phyloP scores from a whole-genome alignment of 2,113 vertebrate genomes.

The Penelope pileata region DNA sequence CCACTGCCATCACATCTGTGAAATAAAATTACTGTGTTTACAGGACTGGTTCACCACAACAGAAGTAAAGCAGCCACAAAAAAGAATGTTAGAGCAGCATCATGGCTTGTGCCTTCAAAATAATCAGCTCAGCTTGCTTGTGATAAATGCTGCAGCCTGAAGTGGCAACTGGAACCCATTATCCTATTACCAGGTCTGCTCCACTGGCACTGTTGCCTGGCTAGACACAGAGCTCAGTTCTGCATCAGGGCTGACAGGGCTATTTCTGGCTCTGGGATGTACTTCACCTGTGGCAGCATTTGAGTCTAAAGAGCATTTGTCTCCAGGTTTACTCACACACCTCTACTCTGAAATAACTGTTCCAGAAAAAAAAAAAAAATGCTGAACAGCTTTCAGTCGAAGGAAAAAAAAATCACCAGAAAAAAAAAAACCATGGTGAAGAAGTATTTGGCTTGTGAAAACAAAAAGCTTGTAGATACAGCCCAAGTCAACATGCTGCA shows the following conservation, averaged over 20 bases:
- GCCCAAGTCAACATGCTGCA: background rate
- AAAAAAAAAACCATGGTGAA: background rate
- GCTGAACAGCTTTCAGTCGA: background rate
- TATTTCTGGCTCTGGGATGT: background rate
- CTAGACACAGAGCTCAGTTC: background rate
- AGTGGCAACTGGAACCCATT: conserved; percentile 33
- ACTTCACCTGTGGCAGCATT: background rate
- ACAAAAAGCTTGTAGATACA: background rate
- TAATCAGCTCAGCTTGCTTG: conserved; percentile 39
- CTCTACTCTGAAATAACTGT: background rate
- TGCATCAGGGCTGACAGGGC: background rate
- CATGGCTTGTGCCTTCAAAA: background rate
- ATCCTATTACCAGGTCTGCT: background rate
- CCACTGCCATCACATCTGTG: background rate
- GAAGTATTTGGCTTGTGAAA: background rate
- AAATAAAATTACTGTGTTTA: background rate
- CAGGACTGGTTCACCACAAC: background rate
- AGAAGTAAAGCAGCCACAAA: background rate
- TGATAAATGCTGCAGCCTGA: conserved; percentile 3
- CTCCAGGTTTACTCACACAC: conserved; percentile 2
- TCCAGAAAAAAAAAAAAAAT: background rate
- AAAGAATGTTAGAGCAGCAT: background rate
- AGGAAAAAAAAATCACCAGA: background rate
- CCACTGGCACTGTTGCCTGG: background rate
- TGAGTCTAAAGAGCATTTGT: background rate